Evolutionary conservation across 2,113 vertebrate species (phyloP).

Genomic region (Scomber colias): DNA sequence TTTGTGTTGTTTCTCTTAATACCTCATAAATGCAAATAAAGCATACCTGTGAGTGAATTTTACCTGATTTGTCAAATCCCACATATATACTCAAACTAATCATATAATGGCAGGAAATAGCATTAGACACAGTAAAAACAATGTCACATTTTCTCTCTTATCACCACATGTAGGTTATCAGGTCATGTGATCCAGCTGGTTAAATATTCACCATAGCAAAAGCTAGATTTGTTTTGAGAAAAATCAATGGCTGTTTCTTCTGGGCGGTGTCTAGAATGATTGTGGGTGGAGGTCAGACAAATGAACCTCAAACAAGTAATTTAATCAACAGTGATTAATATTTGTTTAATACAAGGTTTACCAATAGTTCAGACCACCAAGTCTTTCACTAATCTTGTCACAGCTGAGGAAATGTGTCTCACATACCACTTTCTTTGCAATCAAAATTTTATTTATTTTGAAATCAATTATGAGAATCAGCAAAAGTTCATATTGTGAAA

Average conservation of each 20-base stretch:
- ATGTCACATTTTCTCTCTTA: slow-evolving; percentile 49
- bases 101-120: slow-evolving; percentile 15
- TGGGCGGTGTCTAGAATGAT: neutral
- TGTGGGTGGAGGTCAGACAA: slow-evolving; percentile 5
- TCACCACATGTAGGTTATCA: slow-evolving; percentile 18
- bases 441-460: too few species aligned
- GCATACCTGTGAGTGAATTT: neutral
- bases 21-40: neutral
- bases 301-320: slow-evolving; percentile 14
- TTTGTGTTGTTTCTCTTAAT: neutral
- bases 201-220: slow-evolving; percentile 52
- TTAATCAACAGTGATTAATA: slow-evolving; percentile 8
- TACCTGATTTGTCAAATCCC: slow-evolving; percentile 4
- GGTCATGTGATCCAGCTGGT: slow-evolving; percentile 45
- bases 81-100: neutral
- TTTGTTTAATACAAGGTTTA: neutral
- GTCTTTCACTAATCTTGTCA: slow-evolving; percentile 7
- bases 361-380: neutral
- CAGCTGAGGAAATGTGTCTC: neutral
- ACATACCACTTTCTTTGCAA: neutral
- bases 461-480: too few species aligned
- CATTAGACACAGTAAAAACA: slow-evolving; percentile 39
- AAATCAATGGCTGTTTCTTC: neutral
- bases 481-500: too few species aligned
- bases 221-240: slow-evolving; percentile 2